Conservation (phyloP, 2,888 invertebrate species). For the Amphipoea lucens region DNA sequence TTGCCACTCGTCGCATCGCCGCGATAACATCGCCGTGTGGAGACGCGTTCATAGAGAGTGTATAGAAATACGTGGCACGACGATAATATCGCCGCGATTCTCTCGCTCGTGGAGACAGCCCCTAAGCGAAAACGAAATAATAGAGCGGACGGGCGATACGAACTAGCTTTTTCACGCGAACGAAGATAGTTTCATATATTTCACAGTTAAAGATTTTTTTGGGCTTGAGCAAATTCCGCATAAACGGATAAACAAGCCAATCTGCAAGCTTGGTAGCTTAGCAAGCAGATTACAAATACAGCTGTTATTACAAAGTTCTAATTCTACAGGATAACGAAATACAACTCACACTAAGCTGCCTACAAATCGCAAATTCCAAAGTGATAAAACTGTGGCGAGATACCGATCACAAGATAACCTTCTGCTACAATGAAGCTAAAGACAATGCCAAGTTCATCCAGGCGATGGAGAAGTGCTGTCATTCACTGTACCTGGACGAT, state of each 20-base stretch:
- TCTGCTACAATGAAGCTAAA: slow-evolving; percentile 98
- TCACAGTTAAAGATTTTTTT: not conserved
- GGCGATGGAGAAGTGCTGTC: slow-evolving; percentile 98
- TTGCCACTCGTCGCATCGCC: too few species aligned
- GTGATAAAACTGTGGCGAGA: slow-evolving; percentile 95
- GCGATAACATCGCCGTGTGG: too few species aligned
- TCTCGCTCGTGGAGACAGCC: too few species aligned
- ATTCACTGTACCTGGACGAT: slow-evolving; percentile 97
- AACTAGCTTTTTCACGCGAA: not conserved
- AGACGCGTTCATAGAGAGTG: too few species aligned
- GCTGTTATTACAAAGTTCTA: not conserved
- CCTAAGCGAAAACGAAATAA: not conserved
- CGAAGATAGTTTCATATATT: not conserved
- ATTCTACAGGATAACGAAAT: slow-evolving; percentile 92
- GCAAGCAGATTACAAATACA: not conserved
- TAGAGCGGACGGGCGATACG: not conserved
- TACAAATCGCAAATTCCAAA: slow-evolving; percentile 94
- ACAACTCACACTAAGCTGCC: slow-evolving; percentile 93
- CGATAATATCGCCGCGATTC: too few species aligned
- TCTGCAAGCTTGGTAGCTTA: not conserved
- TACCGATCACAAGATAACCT: slow-evolving; percentile 97
- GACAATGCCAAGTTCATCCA: slow-evolving; percentile 98
- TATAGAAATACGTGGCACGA: too few species aligned
- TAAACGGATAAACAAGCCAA: not conserved
- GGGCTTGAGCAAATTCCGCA: not conserved